Evolutionary conservation across 2,797 vertebrate species (phyloP), one percentile per base, ranked within the genome.

Genomic region (Rhinoraja longicauda): DNA sequence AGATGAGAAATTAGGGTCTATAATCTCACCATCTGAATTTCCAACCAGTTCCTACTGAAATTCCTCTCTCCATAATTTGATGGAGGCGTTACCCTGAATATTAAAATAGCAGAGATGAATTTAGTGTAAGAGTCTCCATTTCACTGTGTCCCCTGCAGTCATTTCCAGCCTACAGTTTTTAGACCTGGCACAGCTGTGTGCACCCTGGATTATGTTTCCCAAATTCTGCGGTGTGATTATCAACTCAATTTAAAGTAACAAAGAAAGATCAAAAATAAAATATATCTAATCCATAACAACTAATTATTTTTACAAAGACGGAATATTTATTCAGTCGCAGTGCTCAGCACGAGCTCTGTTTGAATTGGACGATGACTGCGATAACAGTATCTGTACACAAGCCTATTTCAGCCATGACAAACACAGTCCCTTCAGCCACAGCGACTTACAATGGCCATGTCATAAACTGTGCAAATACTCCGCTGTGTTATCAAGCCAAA

Each of bases 211-310:
- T 88, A 67, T 67, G 59, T 67, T 88, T 39, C n/a, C 45, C n/a
- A 88, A 88, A 88, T n/a, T 88, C n/a, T 67, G 29, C 10, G 2
- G 5, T 59, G 36, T 88, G 59, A 88, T 36, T 88, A 88, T 88
- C 62, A 88, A 88, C 84, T 67, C 84, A 67, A 88, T 88, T 88
- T 88, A 88, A 88, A 88, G 59, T 88, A 64, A 64, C 59, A 88
- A 88, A 88, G 59, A 64, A 88, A 67, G 84, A 67, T 88, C 84
- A 88, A 88, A 88, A 88, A 67, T 88, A 36, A 62, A 88, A 67
- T 88, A 88, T 88, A 88, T 62, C 59, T 67, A 88, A 67, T 88
- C 62, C 84, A 67, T 88, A 88, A 88, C 84, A 88, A 67, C 84
- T 67, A 67, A 67, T 88, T 88, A 88, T 88, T 88, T 32, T 88